A percentile compares a stretch with the other conserved stretches of the same genome.
Conservation (phyloP, 2,113 vertebrate species). For the Ariopsis seemanni region DNA sequence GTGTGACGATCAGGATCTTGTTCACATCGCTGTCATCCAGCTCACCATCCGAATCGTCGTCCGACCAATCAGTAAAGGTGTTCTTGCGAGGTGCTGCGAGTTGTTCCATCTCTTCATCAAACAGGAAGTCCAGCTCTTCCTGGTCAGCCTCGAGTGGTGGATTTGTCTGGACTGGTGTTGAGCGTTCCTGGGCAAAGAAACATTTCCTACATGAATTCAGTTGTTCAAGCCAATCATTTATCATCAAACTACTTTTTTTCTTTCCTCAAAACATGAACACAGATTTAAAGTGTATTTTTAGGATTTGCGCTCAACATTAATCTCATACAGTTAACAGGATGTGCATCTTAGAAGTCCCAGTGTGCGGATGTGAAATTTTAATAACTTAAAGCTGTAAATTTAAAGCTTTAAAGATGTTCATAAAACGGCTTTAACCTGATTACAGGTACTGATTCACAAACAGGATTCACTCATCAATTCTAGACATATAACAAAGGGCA, state of each 20-base stretch:
- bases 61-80: slow-evolving; percentile 97
- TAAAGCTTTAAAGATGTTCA: not conserved
- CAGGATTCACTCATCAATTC: too few relatives aligned
- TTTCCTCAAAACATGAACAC: not conserved
- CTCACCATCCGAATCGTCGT: slow-evolving; percentile 94
- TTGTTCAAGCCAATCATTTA: not conserved
- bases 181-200: slow-evolving; percentile 67
- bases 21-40: slow-evolving; percentile 95
- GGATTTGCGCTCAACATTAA: not conserved
- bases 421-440: not conserved
- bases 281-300: not conserved
- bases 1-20: slow-evolving; percentile 97
- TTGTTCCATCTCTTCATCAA: slow-evolving; percentile 97
- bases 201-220: not conserved
- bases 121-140: slow-evolving; percentile 91
- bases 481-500: too few relatives aligned
- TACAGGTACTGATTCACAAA: too few relatives aligned
- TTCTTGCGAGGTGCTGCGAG: slow-evolving; percentile 76
- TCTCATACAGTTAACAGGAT: not conserved
- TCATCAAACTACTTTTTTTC: not conserved
- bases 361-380: not conserved
- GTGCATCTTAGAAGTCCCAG: not conserved
- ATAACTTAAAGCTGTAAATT: not conserved
- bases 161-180: slow-evolving; percentile 27
- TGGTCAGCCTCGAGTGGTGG: slow-evolving; percentile 69